These are phyloP conservation scores for Matsumyia berberina DNA, from an alignment of 2,888 invertebrate species.

Conservation along the genomic window DNA sequence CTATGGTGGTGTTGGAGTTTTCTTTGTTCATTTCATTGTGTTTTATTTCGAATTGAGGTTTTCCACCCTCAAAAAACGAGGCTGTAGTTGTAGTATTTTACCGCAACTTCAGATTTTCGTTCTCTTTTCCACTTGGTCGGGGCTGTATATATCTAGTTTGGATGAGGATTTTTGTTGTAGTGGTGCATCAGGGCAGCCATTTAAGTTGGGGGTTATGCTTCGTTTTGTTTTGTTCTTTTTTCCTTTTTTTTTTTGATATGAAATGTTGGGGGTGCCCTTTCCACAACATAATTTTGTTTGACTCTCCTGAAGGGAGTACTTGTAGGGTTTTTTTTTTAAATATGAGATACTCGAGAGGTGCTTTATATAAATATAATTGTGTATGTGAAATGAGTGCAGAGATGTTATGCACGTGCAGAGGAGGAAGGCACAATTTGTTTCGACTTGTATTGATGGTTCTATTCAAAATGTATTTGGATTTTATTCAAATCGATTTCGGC, in stretches of 20 bases:
- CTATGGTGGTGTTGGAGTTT: conserved; percentile 63
- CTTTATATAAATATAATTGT: conserved; percentile 45
- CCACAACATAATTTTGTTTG: conserved; percentile 43
- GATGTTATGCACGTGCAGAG: conserved; percentile 29
- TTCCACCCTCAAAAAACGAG: conserved; percentile 64
- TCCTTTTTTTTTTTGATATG: conserved; percentile 30
- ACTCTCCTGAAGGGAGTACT: conserved; percentile 17
- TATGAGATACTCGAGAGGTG: conserved; percentile 27
- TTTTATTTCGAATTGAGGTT: conserved; percentile 75
- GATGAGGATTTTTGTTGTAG: conserved; percentile 55
- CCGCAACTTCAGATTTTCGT: conserved; percentile 69
- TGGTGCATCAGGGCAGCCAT: conserved; percentile 67
- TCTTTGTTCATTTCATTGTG: conserved; percentile 67
- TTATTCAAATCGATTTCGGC: neutral
- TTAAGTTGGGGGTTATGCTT: conserved; percentile 39
- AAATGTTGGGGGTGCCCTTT: conserved; percentile 22
- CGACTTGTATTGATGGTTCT: neutral
- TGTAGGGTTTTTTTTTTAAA: conserved; percentile 6
- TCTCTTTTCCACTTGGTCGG: conserved; percentile 62
- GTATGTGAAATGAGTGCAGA: conserved; percentile 33
- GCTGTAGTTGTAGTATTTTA: conserved; percentile 71
- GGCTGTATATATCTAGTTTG: conserved; percentile 40
- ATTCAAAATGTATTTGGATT: neutral
- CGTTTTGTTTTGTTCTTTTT: neutral
- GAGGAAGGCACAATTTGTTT: neutral